Evolutionary conservation across 2,888 invertebrate species (phyloP).

Genomic region (Yponomeuta sedellus): DNA sequence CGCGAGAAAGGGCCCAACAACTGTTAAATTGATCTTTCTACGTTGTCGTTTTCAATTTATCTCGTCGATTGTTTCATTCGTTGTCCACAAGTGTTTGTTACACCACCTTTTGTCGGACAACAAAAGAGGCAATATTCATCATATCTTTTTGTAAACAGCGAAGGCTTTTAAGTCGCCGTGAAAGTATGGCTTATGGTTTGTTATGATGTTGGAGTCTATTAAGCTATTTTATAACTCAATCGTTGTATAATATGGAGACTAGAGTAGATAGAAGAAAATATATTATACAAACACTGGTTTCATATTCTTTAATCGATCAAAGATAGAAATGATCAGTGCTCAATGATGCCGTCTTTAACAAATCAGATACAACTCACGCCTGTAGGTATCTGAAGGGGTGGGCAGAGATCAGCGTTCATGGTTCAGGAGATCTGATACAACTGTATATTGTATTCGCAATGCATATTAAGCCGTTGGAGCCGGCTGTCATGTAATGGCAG

Average conservation of each 20-base stretch:
- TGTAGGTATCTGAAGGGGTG: too few species aligned
- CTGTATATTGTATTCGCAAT: too few species aligned
- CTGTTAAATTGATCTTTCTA: constrained; percentile 1
- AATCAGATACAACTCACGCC: too few species aligned
- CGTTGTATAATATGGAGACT: not conserved
- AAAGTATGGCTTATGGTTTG: constrained; percentile 3
- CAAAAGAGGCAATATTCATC: constrained; percentile 15
- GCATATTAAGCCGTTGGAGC: too few species aligned
- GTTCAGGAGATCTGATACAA: too few species aligned
- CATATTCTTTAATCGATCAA: too few species aligned
- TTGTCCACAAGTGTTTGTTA: not conserved
- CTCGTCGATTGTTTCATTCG: constrained; percentile 1
- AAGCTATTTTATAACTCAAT: not conserved
- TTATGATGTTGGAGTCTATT: not conserved
- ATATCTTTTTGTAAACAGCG: not conserved
- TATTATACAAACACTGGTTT: too few species aligned
- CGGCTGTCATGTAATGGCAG: too few species aligned
- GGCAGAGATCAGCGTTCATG: too few species aligned
- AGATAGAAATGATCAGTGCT: too few species aligned
- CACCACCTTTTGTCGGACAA: constrained; percentile 1
- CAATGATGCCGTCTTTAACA: too few species aligned
- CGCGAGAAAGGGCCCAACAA: constrained; percentile 1
- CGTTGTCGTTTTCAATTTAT: constrained; percentile 1
- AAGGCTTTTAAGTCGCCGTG: not conserved
- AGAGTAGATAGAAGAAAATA: too few species aligned